These are phyloP conservation scores for Neolamprologus toae DNA, from an alignment of 2,113 vertebrate genomes.

Conservation along the genomic window DNA sequence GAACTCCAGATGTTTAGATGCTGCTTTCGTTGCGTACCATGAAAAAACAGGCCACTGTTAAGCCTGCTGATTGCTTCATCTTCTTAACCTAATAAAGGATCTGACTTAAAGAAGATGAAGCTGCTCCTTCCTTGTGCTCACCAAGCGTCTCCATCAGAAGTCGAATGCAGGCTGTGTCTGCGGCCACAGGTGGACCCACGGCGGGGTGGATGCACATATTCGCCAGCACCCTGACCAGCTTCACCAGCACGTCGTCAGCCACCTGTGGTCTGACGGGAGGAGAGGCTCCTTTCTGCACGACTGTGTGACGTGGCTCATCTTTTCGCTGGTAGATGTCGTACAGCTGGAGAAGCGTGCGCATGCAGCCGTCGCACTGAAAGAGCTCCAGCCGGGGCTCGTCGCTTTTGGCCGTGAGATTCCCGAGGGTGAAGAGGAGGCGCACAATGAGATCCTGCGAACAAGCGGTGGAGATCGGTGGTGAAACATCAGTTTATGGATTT, in stretches of 20 bases:
- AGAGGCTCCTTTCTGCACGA: neutral
- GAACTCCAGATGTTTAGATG: neutral
- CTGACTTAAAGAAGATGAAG: neutral
- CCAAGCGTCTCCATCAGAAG: conserved; percentile 81
- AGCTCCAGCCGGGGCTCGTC: conserved; percentile 74
- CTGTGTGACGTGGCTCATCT: neutral
- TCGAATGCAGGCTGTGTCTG: conserved; percentile 61
- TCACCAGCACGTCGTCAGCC: conserved; percentile 84
- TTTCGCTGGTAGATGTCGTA: conserved; percentile 73
- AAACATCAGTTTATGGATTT: neutral
- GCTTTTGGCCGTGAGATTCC: conserved; percentile 84
- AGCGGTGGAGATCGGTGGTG: neutral
- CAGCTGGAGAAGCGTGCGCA: conserved; percentile 72
- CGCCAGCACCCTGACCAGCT: conserved; percentile 86
- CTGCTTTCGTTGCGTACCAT: neutral
- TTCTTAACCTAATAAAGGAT: neutral
- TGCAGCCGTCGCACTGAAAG: conserved; percentile 67
- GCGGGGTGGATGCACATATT: conserved; percentile 82
- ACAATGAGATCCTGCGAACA: conserved; percentile 82
- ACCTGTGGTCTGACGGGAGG: conserved; percentile 44
- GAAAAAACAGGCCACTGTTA: neutral
- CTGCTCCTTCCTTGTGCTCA: conserved; percentile 47
- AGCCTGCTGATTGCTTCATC: neutral
- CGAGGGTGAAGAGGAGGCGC: conserved; percentile 85
- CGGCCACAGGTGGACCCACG: conserved; percentile 73